These are phyloP conservation scores for Rhizoglyphus robini DNA, from an alignment of 1,140 invertebrate species.

Conservation along the genomic window DNA sequence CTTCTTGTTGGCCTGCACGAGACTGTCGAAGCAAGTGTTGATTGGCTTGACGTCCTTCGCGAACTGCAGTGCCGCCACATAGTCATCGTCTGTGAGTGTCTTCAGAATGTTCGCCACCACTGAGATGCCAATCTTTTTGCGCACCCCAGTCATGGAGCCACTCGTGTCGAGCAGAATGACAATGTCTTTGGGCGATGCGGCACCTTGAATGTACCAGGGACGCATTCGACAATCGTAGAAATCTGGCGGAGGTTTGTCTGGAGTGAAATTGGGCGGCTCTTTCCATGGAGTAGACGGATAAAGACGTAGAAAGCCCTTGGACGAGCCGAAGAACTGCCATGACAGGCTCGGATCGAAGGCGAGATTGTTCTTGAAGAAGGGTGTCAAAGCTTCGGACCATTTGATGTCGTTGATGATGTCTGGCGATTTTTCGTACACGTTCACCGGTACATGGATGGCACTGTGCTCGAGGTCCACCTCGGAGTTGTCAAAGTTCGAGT, in stretches of 20 bases:
- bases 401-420: conserved; percentile 55
- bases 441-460: conserved; percentile 83
- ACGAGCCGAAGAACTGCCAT: conserved; percentile 93
- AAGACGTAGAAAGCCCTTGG: conserved; percentile 73
- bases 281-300: conserved; percentile 49
- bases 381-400: conserved; percentile 72
- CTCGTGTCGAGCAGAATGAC: conserved; percentile 85
- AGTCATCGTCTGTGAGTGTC: conserved; percentile 95
- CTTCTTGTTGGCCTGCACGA: conserved; percentile 73
- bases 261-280: not conserved
- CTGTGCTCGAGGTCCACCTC: conserved; percentile 65
- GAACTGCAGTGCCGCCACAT: conserved; percentile 33
- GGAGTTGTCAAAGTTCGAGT: conserved; percentile 64
- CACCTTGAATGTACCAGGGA: conserved; percentile 91
- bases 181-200: conserved; percentile 92
- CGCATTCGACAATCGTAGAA: conserved; percentile 69
- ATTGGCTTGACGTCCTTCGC: conserved; percentile 34
- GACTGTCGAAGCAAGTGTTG: conserved; percentile 61
- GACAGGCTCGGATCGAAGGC: conserved; percentile 67
- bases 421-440: conserved; percentile 69
- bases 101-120: conserved; percentile 70
- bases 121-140: conserved; percentile 81
- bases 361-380: conserved; percentile 70
- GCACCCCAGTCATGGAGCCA: conserved; percentile 92
- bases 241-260: conserved; percentile 40